Base-by-base conservation (phyloP, 1,140 invertebrate species). In the Cydia splendana region DNA sequence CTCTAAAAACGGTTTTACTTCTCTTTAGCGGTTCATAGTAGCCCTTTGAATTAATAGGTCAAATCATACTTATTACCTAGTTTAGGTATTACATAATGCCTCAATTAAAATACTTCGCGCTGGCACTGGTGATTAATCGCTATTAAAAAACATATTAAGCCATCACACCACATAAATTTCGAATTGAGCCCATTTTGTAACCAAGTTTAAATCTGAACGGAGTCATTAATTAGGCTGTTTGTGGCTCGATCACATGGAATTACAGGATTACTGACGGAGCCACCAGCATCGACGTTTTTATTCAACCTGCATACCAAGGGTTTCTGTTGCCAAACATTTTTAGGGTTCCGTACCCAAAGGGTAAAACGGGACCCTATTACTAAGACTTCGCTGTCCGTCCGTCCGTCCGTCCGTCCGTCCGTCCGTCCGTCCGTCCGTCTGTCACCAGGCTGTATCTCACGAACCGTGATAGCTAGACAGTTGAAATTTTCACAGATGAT, bases 141-240 rank as follows among this genome's bases (percentile, higher is more conserved):
- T 38, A 34, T 30, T 34, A 69, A 15, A 38, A 7, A n/a, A n/a
- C 65, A n/a, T 38, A 38, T 38, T 69, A 18, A 69, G 30, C 65
- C 13, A 38, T 38, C 12, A 34, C 65, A 69, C 65, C 30, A 69
- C 65, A 69, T 69, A 69, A 69, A 69, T n/a, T 65, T 34, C 28
- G 13, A 6, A 69, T 69, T n/a, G 15, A 69, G 65, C 30, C 65
- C 30, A 13, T 69, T 69, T 69, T n/a, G 28, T 34, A 69, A 69
- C 28, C 65, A 38, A 69, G 12, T 69, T 69, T 3, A 34, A 69
- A 69, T 69, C 28, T 69, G 28, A 69, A 34, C 65, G 28, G 65
- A 30, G 28, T 34, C 30, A 69, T 69, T 38, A 69, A 69, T 69
- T 69, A 38, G 65, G 30, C 30, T 69, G 65, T 69, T 34, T 69